Percentiles rank a stretch among this genome's conserved stretches.
These are phyloP conservation scores for Melanotaenia nigrans DNA, from an alignment of 2,797 vertebrate species.

Conservation along the genomic window DNA sequence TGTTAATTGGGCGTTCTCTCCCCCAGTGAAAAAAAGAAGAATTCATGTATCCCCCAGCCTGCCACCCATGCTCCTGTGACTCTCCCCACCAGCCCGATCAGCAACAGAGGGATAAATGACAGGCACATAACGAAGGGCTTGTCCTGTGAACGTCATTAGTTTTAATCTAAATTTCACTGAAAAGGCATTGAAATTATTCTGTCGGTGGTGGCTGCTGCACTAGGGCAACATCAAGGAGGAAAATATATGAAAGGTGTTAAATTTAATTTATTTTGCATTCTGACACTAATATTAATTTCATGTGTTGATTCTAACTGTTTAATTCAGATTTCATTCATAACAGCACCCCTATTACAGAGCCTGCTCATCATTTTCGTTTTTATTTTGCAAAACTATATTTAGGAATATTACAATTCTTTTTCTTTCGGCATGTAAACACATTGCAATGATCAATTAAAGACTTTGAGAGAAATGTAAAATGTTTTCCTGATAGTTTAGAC, in stretches of 20 bases:
- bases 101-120: conserved; percentile 56
- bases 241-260: not conserved
- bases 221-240: not conserved
- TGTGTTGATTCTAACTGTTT: not conserved
- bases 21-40: conserved; percentile 73
- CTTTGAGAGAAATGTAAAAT: too few species aligned
- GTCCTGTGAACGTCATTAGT: conserved; percentile 40
- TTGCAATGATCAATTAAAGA: too few species aligned
- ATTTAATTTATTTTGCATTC: not conserved
- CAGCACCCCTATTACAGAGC: too few species aligned
- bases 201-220: not conserved
- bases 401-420: too few species aligned
- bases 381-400: not conserved
- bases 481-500: too few species aligned
- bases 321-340: too few species aligned
- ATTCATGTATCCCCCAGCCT: conserved; percentile 75
- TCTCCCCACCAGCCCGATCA: conserved; percentile 60
- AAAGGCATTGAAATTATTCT: not conserved
- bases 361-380: too few species aligned
- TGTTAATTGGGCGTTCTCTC: conserved; percentile 87
- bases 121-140: conserved; percentile 49
- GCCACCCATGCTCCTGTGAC: conserved; percentile 72
- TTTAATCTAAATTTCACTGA: conserved; percentile 12
- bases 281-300: not conserved
- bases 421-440: too few species aligned